These are phyloP conservation scores for Rhea pennata DNA, from an alignment of 2,113 vertebrate species.

Conservation along the genomic window DNA sequence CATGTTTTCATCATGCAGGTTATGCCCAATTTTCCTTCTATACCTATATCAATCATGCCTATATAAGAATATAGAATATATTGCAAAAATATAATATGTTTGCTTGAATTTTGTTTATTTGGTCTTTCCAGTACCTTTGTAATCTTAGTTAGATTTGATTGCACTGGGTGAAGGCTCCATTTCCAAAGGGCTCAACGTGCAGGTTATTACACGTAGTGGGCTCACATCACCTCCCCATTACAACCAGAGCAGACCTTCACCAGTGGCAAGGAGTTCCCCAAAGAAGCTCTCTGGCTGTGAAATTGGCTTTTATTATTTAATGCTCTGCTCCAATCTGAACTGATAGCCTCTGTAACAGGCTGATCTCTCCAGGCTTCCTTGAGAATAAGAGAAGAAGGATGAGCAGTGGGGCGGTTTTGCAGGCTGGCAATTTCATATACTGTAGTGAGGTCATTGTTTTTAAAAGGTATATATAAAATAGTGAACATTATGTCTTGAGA, in stretches of 20 bases:
- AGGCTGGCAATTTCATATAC: background rate
- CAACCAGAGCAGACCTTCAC: background rate
- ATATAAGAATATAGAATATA: background rate
- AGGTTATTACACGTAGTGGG: background rate
- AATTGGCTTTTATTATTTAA: background rate
- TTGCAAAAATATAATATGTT: background rate
- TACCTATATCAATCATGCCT: background rate
- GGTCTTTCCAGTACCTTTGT: background rate
- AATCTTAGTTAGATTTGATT: background rate
- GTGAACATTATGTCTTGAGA: rapidly evolving
- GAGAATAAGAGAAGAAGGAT: background rate
- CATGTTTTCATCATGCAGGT: background rate
- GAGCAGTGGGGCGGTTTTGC: background rate
- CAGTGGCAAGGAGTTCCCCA: background rate
- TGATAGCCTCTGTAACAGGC: background rate
- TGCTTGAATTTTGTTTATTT: background rate
- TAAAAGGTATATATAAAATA: background rate
- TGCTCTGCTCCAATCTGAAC: background rate
- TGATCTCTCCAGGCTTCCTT: background rate
- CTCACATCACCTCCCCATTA: background rate
- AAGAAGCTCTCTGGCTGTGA: background rate
- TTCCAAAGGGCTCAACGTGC: background rate
- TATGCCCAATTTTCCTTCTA: background rate
- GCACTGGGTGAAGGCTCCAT: background rate
- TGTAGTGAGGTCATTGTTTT: background rate